Evolutionary conservation across 2,888 invertebrate genomes (phyloP), one percentile per base, ranked within the genome.

Genomic region (Habrosyne pyritoides): DNA sequence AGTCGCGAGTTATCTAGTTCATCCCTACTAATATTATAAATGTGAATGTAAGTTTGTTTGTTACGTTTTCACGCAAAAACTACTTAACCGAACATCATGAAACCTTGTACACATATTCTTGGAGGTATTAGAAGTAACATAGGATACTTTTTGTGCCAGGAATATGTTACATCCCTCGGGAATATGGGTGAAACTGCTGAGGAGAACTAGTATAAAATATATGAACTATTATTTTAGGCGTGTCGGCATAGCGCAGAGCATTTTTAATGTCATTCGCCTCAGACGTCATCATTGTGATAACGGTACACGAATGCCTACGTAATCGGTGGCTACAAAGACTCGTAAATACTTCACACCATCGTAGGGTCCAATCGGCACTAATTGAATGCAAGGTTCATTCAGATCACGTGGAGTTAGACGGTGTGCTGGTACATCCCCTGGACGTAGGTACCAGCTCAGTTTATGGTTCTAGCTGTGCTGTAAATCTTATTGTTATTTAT

Each of bases 261-360:
- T n/a, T 14, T 22, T 14, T 14, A 56, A 59, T 56, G 59, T 59
- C 59, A 60, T 62, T 59, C 51, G 53, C 62, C 57, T 55, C 48
- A 26, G 53, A 54, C 51, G 42, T 18, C 42, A 42, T 8, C 8
- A 8, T 18, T 1, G 5, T 18, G 59, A 60, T 62, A 62, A 62
- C 62, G 59, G 59, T 54, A 55, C 53, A 21, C 21, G 50, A 50
- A 50, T 28, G 33, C 33, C 33, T 33, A 22, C 50, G 50, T 50
- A 50, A 50, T 50, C 49, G 49, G n/a, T 50, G n/a, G 7, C 42
- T 18, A 42, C 18, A 18, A 42, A 18, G 42, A n/a, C 42, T 26
- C 14, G n/a, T 48, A 48, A 8, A 14, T n/a, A 14, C 26, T 18
- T n/a, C 50, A 22, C 28, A 21, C 50, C 30, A 50, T 50, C 49